Evolutionary conservation across 2,113 vertebrate species (phyloP), one percentile per base, ranked within the genome.

Genomic region (Alaudala cheleensis): DNA sequence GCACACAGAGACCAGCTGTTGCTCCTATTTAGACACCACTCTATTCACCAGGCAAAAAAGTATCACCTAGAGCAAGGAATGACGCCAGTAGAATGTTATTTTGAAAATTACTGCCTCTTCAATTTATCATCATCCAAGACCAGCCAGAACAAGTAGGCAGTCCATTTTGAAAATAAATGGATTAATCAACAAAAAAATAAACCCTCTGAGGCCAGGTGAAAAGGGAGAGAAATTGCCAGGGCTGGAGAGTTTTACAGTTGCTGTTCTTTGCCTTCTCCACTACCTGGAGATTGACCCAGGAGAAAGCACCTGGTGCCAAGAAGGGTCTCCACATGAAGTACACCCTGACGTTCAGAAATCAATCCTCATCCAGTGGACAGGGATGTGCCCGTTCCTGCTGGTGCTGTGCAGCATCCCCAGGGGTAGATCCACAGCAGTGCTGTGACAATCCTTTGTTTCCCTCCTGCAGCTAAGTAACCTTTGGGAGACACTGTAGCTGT

Each of bases 331-430:
- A 29, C 23, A 39, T 3, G 45, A 60, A 65, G 54, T 53, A 64
- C 29, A 25, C 5, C 11, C 21, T 26, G 24, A 28, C 0, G 5
- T 24, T 57, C 69, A 70, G 65, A 44, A 81, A 70, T 51, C 2
- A 0, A 31, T 65, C 26, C 22, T 19, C 29, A 34, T 6, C 24
- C 19, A 26, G 26, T 1, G 2, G 10, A 24, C 2, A 1, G 19
- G n/a, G 21, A 12, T n/a, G 26, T 13, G 14, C 37, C 65, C 65
- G 23, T 33, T 79, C 6, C 4, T 34, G 39, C 12, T 60, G 53
- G 39, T 31, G 77, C 44, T 42, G 25, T 6, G 45, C 40, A 72
- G 28, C 47, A 57, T 70, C 10, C 11, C 60, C 81, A 45, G 34
- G 67, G 31, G 28, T 6, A 53, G 22, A 70, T 73, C 57, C 61